Conservation (phyloP, 2,113 vertebrate species). For the Dipodomys merriami region DNA sequence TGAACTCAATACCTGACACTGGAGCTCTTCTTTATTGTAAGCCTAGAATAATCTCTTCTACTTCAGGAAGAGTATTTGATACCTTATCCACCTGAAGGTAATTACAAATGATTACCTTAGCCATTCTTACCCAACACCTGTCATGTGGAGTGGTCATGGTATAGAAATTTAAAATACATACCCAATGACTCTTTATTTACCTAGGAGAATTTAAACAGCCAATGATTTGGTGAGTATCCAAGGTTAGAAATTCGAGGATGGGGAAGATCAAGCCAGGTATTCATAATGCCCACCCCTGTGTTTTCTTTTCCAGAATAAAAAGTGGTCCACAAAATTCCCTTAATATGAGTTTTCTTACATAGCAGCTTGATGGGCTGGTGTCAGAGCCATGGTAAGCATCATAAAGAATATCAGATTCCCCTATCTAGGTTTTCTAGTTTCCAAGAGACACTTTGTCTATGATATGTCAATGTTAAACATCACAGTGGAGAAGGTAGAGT, state of each 20-base stretch:
- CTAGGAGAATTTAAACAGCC: background rate
- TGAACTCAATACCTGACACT: background rate
- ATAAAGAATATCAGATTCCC: background rate
- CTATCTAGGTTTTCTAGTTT: background rate
- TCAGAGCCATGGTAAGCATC: background rate
- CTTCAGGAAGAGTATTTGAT: background rate
- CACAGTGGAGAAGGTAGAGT: background rate
- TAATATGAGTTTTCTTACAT: background rate
- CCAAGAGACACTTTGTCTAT: background rate
- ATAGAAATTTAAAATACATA: background rate
- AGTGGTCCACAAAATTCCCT: background rate
- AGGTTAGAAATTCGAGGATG: background rate
- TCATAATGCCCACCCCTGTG: background rate
- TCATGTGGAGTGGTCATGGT: no score
- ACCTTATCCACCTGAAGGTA: background rate
- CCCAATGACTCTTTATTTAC: background rate
- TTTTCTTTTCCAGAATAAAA: constrained; percentile 5
- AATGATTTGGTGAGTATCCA: background rate
- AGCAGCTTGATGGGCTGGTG: fast-evolving
- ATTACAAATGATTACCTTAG: background rate
- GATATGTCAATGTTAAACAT: background rate
- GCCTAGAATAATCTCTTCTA: background rate
- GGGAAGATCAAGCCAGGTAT: background rate
- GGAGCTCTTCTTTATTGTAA: background rate
- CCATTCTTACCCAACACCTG: background rate